Evolutionary conservation across 2,113 vertebrate genomes (phyloP).

Genomic region (Halichoerus grypus): DNA sequence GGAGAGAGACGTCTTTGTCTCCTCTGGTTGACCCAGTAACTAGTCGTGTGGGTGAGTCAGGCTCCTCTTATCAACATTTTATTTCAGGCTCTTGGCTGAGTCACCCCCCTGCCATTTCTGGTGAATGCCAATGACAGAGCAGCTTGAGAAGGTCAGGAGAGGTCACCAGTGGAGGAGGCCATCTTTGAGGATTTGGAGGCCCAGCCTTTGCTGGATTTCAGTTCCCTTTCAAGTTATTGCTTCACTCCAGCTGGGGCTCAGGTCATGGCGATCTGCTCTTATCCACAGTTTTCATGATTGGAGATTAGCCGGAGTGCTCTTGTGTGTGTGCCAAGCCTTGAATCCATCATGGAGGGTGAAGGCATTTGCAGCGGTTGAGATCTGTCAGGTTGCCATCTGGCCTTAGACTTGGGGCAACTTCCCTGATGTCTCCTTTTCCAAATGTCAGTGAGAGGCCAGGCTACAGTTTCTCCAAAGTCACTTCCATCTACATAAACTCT

Average conservation of each 20-base stretch:
- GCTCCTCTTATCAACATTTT: background rate
- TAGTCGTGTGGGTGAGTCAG: background rate
- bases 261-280: slow-evolving; percentile 27
- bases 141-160: background rate
- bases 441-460: slow-evolving; percentile 77
- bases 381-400: slow-evolving; percentile 63
- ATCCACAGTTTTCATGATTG: background rate
- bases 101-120: background rate
- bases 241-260: background rate
- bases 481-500: slow-evolving; percentile 77
- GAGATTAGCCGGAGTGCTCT: background rate
- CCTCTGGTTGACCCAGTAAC: background rate
- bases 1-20: background rate
- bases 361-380: background rate
- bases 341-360: accelerated
- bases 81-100: background rate
- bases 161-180: background rate
- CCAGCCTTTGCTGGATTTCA: slow-evolving; percentile 59
- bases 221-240: slow-evolving; percentile 61
- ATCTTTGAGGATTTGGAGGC: slow-evolving; percentile 13
- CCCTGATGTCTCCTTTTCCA: slow-evolving; percentile 63
- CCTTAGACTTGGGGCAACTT: slow-evolving; percentile 69
- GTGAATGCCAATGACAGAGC: background rate
- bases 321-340: background rate
- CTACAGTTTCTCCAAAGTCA: slow-evolving; percentile 77